A percentile compares a stretch with the other conserved stretches of the same genome.
phyloP scores from a whole-genome alignment of 2,113 vertebrate species.

The Carlito syrichta region DNA sequence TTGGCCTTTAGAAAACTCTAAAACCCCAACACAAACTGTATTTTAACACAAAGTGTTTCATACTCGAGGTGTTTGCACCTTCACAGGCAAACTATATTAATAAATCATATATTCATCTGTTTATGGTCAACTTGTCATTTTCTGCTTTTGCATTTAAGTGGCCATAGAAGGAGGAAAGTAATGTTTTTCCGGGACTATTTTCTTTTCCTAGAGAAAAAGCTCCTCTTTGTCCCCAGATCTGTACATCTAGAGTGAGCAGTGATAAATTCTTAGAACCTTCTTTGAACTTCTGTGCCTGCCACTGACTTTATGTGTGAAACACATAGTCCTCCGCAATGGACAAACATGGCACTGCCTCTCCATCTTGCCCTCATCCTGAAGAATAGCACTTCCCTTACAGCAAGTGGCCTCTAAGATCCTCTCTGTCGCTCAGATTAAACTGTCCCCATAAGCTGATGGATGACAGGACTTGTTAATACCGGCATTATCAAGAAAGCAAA shows the following conservation, averaged over 20 bases:
- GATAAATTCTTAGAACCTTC: neutral
- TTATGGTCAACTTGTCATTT: neutral
- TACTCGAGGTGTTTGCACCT: neutral
- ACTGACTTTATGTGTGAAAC: neutral
- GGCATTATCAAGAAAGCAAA: neutral
- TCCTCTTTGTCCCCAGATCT: neutral
- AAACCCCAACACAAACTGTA: neutral
- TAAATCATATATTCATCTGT: neutral
- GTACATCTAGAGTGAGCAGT: neutral
- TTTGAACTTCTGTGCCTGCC: neutral
- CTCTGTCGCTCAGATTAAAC: neutral
- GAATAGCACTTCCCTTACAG: rapidly evolving
- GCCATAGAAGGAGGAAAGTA: neutral
- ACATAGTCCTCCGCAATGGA: rapidly evolving
- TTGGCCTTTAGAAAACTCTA: conserved; percentile 28
- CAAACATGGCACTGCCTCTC: neutral
- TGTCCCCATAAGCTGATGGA: neutral
- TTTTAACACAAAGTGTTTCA: neutral
- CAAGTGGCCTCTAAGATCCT: neutral
- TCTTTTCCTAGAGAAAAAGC: neutral
- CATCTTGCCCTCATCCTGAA: neutral
- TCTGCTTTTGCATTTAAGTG: neutral
- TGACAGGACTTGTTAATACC: rapidly evolving
- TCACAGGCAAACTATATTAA: neutral
- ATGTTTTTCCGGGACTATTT: neutral